These are phyloP conservation scores for Sparidentex hasta DNA, from an alignment of 2,797 vertebrate species.

Conservation along the genomic window DNA sequence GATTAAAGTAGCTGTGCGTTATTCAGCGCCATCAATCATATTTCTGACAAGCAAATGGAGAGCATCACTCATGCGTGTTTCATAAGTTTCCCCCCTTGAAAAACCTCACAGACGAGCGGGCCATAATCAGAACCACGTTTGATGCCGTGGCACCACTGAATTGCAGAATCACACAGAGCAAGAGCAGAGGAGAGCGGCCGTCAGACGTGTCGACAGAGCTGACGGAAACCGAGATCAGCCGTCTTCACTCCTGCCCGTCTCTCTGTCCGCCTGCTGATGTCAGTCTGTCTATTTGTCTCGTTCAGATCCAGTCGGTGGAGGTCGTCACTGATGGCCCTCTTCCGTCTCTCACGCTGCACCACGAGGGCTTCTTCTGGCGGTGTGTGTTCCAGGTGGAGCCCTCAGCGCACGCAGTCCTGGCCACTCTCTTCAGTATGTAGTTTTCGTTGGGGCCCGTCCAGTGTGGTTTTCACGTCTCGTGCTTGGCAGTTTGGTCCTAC, in stretches of 20 bases:
- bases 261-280: conserved; percentile 33
- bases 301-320: conserved; percentile 38
- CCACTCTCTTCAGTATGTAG: conserved; percentile 91
- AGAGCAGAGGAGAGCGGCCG: conserved; percentile 10
- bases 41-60: conserved; percentile 77
- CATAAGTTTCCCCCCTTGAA: conserved; percentile 65
- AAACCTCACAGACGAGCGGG: conserved; percentile 67
- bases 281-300: conserved; percentile 19
- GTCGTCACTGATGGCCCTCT: conserved; percentile 4
- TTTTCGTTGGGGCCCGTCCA: conserved; percentile 38
- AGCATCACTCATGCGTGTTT: conserved; percentile 66
- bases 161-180: conserved; percentile 25
- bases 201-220: conserved; percentile 48
- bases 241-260: conserved; percentile 18
- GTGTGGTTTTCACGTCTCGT: conserved; percentile 18
- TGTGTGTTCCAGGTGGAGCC: conserved; percentile 88
- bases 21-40: conserved; percentile 81
- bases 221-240: conserved; percentile 41
- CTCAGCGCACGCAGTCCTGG: conserved; percentile 83
- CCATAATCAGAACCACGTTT: conserved; percentile 77
- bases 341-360: conserved; percentile 83
- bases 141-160: conserved; percentile 40
- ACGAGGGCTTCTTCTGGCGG: conserved; percentile 92
- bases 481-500: conserved; percentile 27
- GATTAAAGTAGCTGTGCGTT: conserved; percentile 65